phyloP scores from a whole-genome alignment of 92 coral and sea anemone species.

The Blastomussa wellsi region DNA sequence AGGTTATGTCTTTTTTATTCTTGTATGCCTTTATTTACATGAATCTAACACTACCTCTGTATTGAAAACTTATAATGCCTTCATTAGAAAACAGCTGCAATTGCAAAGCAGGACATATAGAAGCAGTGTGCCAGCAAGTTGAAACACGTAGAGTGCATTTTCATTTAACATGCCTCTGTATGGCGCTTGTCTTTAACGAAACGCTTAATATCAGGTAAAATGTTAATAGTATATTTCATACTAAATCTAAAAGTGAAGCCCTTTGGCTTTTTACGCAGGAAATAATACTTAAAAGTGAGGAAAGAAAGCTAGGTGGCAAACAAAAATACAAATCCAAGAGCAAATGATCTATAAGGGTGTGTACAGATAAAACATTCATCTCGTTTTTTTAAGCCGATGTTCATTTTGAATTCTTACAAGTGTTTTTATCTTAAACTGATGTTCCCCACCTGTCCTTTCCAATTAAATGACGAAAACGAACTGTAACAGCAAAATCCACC shows the following conservation, averaged over 20 bases:
- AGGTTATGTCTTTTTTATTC: not conserved
- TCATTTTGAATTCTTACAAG: not conserved
- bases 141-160: not conserved
- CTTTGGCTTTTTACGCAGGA: not conserved
- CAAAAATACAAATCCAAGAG: not conserved
- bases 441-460: not conserved
- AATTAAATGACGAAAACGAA: conserved; percentile 8
- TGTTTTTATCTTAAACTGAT: conserved; percentile 6
- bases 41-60: not conserved
- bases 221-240: not conserved
- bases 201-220: not conserved
- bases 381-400: not conserved
- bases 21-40: not conserved
- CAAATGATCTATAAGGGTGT: not conserved
- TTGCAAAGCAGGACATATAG: not conserved
- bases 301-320: not conserved
- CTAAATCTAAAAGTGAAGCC: not conserved
- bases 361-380: not conserved
- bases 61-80: not conserved
- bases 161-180: not conserved
- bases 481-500: conserved; percentile 43
- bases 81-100: not conserved
- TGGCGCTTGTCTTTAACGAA: not conserved
- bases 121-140: not conserved
- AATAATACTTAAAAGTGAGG: not conserved